Base-by-base conservation (phyloP, 2,797 vertebrate genomes). In the Silurus lanzhouensis region DNA sequence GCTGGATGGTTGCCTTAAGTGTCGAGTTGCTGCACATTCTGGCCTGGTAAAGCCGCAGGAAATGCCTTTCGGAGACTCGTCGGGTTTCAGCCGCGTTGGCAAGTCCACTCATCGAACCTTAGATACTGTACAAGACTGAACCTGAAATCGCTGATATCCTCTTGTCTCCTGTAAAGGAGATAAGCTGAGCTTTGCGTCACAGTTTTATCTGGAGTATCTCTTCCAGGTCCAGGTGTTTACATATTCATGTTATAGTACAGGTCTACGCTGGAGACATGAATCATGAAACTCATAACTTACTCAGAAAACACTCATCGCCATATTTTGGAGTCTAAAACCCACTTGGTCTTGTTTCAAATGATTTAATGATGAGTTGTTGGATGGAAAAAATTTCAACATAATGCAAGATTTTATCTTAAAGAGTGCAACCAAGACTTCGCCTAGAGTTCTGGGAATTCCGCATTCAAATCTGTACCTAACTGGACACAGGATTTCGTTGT, bases 61-160 rank as follows among this genome's bases (percentile, higher is more conserved):
- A 72, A 81, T 81, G 77, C 38, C 57, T 80, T 84, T 60, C 44
- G 64, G 72, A 83, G 60, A 66, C 72, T 76, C 72, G 38, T 84
- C n/a, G 38, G 61, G 66, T 70, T 71, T 70, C 64, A 25, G 74
- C 20, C 75, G 68, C 44, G 25, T 58, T 71, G 76, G 64, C 64
- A 84, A 71, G 61, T 55, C 63, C 63, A 55, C 72, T 67, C 72
- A 66, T 20, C 57, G 19, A 63, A 55, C 31, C n/a, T 68, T 31
- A 38, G 72, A 27, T 55, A 52, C 48, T 9, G 48, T 52, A 70
- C 58, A 83, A 82, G 67, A 82, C 27, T 66, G 8, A 72, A 61
- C 67, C 13, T 71, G 81, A 82, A 71, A 72, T 57, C 19, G 12
- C 25, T 22, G 31, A 61, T 63, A 68, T 81, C 63, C 58, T 25